Evolutionary conservation across 2,888 invertebrate genomes (phyloP).

Genomic region (Drosophila mercatorum): DNA sequence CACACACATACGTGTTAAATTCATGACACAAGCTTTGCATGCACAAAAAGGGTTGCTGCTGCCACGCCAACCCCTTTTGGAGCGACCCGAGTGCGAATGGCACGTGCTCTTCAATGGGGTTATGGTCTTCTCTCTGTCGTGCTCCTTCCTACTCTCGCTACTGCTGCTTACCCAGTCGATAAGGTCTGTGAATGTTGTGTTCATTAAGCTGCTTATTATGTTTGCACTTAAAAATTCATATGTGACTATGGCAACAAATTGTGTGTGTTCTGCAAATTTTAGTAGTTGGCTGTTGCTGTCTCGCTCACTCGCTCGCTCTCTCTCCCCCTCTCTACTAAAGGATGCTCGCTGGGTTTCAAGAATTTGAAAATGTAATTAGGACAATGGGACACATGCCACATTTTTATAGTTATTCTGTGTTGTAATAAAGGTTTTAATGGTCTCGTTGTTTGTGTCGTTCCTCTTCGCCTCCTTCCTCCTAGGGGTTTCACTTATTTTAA

Average conservation of each 20-base stretch:
- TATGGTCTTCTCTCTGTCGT: not conserved
- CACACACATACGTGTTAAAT: slow-evolving; percentile 55
- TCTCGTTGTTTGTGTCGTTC: slow-evolving; percentile 1
- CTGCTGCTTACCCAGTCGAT: slow-evolving; percentile 1
- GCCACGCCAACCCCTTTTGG: not conserved
- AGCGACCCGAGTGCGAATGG: slow-evolving; percentile 49
- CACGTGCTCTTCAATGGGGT: slow-evolving; percentile 44
- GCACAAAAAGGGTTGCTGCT: slow-evolving; percentile 65
- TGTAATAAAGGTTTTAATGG: slow-evolving; percentile 47
- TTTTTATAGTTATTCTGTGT: slow-evolving; percentile 52
- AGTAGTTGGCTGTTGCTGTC: slow-evolving; percentile 29
- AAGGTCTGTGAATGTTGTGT: slow-evolving; percentile 48
- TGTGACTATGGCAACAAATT: slow-evolving; percentile 72
- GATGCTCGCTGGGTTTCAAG: slow-evolving; percentile 32
- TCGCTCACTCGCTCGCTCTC: not conserved
- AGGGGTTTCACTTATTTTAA: slow-evolving; percentile 37
- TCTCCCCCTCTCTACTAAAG: slow-evolving; percentile 52
- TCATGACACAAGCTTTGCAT: slow-evolving; percentile 63
- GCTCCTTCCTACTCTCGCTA: not conserved
- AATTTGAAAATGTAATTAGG: slow-evolving; percentile 61
- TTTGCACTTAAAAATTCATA: slow-evolving; percentile 80
- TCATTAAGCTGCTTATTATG: slow-evolving; percentile 80
- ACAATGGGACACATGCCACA: slow-evolving; percentile 33
- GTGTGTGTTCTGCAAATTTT: slow-evolving; percentile 42
- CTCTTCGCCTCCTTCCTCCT: not conserved